Evolutionary conservation across 2,888 invertebrate genomes (phyloP).

Genomic region (Seira musarum): DNA sequence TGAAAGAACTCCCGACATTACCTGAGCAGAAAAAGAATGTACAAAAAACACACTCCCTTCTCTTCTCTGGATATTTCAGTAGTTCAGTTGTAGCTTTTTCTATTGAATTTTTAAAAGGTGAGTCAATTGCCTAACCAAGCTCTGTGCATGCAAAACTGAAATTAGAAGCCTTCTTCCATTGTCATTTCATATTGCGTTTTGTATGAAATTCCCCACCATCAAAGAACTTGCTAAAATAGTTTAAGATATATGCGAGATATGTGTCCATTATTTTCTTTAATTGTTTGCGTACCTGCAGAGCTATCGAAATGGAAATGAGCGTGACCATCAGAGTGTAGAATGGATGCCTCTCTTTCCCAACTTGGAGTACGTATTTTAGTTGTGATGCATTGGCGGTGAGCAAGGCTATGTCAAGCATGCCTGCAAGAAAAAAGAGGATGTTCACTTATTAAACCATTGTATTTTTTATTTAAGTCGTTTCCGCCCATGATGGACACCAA

Average conservation of each 20-base stretch:
- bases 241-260: too few relatives aligned
- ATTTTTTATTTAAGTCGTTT: neutral
- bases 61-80: neutral
- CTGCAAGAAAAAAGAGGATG: conserved; percentile 71
- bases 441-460: conserved; percentile 1
- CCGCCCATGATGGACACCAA: neutral
- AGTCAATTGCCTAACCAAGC: too few relatives aligned
- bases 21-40: conserved; percentile 74
- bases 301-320: conserved; percentile 86
- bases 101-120: too few relatives aligned
- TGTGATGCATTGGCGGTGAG: conserved; percentile 88
- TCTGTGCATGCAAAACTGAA: too few relatives aligned
- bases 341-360: conserved; percentile 84
- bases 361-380: conserved; percentile 86
- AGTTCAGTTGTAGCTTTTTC: too few relatives aligned
- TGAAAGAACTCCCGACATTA: conserved; percentile 82
- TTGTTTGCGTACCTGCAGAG: conserved; percentile 81
- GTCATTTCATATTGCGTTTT: too few relatives aligned
- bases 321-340: conserved; percentile 87
- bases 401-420: conserved; percentile 90
- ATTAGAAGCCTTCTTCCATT: too few relatives aligned
- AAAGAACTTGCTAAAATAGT: too few relatives aligned
- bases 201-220: too few relatives aligned
- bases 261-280: too few relatives aligned
- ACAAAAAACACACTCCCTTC: neutral